These are phyloP conservation scores for Homarus gammarus DNA, from an alignment of 2,888 invertebrate genomes.

Conservation along the genomic window DNA sequence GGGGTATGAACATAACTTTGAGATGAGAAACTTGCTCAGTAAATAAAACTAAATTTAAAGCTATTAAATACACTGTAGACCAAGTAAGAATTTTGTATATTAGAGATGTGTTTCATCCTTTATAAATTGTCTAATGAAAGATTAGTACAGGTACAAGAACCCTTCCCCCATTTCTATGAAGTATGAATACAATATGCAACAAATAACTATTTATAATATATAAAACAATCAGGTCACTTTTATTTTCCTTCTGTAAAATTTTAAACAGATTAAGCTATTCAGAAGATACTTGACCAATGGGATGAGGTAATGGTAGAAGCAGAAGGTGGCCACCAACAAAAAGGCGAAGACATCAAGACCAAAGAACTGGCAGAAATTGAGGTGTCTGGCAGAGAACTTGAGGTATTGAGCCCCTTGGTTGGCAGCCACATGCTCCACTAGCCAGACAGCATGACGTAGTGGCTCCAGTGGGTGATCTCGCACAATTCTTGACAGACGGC, in stretches of 20 bases:
- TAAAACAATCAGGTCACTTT: constrained; percentile 22
- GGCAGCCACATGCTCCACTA: constrained; percentile 78
- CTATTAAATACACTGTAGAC: too few relatives aligned
- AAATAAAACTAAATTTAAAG: too few relatives aligned
- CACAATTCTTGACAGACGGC: constrained; percentile 26
- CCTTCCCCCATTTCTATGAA: too few relatives aligned
- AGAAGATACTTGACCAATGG: not conserved
- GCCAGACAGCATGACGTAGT: constrained; percentile 77
- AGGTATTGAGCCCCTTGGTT: constrained; percentile 78
- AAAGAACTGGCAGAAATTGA: constrained; percentile 78
- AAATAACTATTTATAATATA: too few relatives aligned
- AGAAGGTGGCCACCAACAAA: not conserved
- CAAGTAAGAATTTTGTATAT: too few relatives aligned
- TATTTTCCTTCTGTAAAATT: not conserved
- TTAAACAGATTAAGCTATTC: not conserved
- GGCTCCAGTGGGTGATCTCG: constrained; percentile 71
- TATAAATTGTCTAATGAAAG: too few relatives aligned
- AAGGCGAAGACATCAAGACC: constrained; percentile 77
- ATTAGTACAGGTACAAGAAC: too few relatives aligned
- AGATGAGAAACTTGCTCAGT: too few relatives aligned
- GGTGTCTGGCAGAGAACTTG: constrained; percentile 77
- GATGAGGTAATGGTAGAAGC: not conserved
- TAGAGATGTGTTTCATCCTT: too few relatives aligned
- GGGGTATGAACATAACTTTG: too few relatives aligned
- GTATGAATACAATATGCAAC: too few relatives aligned